phyloP scores from a whole-genome alignment of 2,888 invertebrate genomes.

The Steromphala cineraria region DNA sequence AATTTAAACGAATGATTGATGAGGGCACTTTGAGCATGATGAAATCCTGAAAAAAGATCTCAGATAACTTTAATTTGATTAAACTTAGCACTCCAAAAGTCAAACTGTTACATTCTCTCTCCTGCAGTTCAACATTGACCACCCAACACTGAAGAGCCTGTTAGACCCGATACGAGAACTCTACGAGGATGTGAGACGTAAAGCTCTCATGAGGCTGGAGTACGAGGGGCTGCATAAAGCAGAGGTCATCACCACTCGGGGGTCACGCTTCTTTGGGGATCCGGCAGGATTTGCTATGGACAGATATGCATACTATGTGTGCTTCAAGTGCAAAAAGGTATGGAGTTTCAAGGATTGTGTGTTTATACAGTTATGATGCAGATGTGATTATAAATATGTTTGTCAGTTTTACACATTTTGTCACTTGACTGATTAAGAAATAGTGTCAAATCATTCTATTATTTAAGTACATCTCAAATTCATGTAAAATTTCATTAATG shows the following conservation, averaged over 20 bases:
- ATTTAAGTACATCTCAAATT: too few relatives aligned
- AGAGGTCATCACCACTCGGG: constrained; percentile 81
- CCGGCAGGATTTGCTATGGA: constrained; percentile 95
- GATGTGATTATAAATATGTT: too few relatives aligned
- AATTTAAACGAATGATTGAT: too few relatives aligned
- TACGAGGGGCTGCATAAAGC: constrained; percentile 93
- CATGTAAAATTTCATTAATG: too few relatives aligned
- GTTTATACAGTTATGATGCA: background rate
- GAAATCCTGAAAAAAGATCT: too few relatives aligned
- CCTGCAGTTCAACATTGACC: constrained; percentile 82
- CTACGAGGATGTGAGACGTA: constrained; percentile 91
- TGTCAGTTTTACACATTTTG: too few relatives aligned
- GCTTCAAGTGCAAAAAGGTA: constrained; percentile 88
- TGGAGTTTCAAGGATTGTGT: background rate
- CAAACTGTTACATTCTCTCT: background rate
- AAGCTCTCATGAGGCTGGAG: constrained; percentile 95
- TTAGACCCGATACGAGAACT: constrained; percentile 88
- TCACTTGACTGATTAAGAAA: too few relatives aligned
- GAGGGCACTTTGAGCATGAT: too few relatives aligned
- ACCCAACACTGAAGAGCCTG: constrained; percentile 86
- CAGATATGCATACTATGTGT: constrained; percentile 97
- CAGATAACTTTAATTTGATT: too few relatives aligned
- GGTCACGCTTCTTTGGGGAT: constrained; percentile 85
- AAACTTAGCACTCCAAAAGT: too few relatives aligned
- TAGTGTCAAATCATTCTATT: too few relatives aligned